These are phyloP conservation scores for Pseudomyrmex sp. DNA, from an alignment of 1,140 invertebrate species.

Conservation along the genomic window DNA sequence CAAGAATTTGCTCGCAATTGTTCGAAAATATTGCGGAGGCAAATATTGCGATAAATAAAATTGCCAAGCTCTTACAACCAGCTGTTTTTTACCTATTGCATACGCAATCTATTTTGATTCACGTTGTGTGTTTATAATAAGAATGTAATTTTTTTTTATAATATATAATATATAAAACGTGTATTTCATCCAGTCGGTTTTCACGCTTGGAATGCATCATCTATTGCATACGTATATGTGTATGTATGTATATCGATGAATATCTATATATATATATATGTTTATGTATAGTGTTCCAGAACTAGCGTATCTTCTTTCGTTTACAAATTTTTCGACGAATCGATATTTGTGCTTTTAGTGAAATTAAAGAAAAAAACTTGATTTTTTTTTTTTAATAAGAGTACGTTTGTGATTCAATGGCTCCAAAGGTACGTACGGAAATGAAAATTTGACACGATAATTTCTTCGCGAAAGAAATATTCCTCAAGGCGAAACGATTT, in stretches of 20 bases:
- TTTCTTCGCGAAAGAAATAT: not conserved
- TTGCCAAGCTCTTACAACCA: not conserved
- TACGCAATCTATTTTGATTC: constrained; percentile 23
- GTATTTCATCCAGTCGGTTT: constrained; percentile 78
- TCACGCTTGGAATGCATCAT: constrained; percentile 83
- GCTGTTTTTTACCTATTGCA: not conserved
- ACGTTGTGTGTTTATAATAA: not conserved
- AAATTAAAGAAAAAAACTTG: not conserved
- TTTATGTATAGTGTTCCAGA: constrained; percentile 58
- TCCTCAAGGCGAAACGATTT: not conserved
- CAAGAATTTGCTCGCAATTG: not conserved
- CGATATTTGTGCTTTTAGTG: not conserved
- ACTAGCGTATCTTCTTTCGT: constrained; percentile 37
- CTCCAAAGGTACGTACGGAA: not conserved
- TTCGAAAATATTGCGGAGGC: not conserved
- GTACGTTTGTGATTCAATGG: not conserved
- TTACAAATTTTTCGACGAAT: constrained; percentile 31
- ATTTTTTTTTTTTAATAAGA: too few species aligned
- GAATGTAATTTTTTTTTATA: constrained; percentile 36
- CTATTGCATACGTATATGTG: constrained; percentile 72
- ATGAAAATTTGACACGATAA: not conserved
- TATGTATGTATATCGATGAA: constrained; percentile 42
- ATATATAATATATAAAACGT: constrained; percentile 60
- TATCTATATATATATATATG: constrained; percentile 37
- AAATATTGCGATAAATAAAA: not conserved